Evolutionary conservation across 2,888 invertebrate genomes (phyloP), one percentile per base, ranked within the genome.

Genomic region (Zelleria hepariella): DNA sequence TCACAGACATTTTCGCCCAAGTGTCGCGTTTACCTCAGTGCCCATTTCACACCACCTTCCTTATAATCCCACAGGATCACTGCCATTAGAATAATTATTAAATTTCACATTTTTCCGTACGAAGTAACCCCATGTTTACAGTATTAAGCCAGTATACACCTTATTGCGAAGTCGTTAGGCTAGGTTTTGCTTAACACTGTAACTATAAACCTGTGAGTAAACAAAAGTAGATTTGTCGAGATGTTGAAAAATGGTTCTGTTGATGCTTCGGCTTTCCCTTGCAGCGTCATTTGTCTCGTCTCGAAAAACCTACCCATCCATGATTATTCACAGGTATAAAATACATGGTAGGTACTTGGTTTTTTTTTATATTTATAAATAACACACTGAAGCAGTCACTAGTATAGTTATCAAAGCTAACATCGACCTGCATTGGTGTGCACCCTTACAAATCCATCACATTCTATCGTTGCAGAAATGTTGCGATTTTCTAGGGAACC

Each of bases 21-120:
- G 15, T 42, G 32, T 42, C 32, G 2, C 10, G 15, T 15, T 42
- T 42, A 42, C 32, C 15, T 15, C 10, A 42, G 32, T 15, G 32
- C 15, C 32, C 15, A 42, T 42, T 15, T 42, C 15, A 42, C 15
- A 10, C 32, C 32, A 42, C 32, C 32, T 15, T 42, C 71, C 79
- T 80, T 79, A 67, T 61, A 67, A 71, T 71, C 67, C 66, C 68
- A 68, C 70, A 69, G 75, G 66, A 64, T 66, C 61, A 68, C 62
- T 72, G 76, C n/a, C 83, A 85, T 84, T 82, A 85, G 81, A 80
- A 68, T 75, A 85, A 84, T 85, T 85, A 85, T 83, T 82, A 85
- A 84, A 68, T 67, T 58, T 62, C 56, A 24, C 25, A 55, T 59
- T 10, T 52, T 52, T 42, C 59, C 57, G 47, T 56, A 32, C 24